Percentiles rank a stretch among this genome's conserved stretches.
Evolutionary conservation across 1,140 invertebrate genomes (phyloP).

Genomic region (Panulirus ornatus): DNA sequence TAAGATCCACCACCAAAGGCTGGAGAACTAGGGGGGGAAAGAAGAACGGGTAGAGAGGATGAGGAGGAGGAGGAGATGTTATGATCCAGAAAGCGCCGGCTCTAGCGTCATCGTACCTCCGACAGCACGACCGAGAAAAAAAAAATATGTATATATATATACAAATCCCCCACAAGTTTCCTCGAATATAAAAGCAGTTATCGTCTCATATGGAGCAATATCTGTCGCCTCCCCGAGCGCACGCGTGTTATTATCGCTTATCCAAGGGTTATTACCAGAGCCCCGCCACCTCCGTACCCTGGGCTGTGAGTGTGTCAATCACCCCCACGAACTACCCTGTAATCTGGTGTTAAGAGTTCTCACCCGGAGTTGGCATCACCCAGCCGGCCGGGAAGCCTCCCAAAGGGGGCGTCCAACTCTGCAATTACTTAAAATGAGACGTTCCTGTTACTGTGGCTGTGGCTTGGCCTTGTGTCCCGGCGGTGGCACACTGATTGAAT

Average conservation of each 20-base stretch:
- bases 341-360: conserved; percentile 52
- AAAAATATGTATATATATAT: too few species aligned
- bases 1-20: not conserved
- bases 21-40: not conserved
- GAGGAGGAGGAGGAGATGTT: too few species aligned
- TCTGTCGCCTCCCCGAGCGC: conserved; percentile 6
- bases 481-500: too few species aligned
- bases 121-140: not conserved
- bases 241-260: conserved; percentile 43
- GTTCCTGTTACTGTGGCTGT: conserved; percentile 7
- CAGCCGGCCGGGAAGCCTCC: not conserved
- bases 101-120: conserved; percentile 3
- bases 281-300: conserved; percentile 24
- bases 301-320: conserved; percentile 45
- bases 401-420: not conserved
- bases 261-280: conserved; percentile 45
- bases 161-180: too few species aligned
- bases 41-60: too few species aligned
- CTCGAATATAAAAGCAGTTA: conserved; percentile 32
- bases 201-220: conserved; percentile 40
- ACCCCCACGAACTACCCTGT: conserved; percentile 22
- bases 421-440: conserved; percentile 38
- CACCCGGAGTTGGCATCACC: conserved; percentile 41
- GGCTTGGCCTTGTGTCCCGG: not conserved
- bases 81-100: not conserved